Conservation (phyloP, 2,797 vertebrate species). For the Bradypodion ventrale region DNA sequence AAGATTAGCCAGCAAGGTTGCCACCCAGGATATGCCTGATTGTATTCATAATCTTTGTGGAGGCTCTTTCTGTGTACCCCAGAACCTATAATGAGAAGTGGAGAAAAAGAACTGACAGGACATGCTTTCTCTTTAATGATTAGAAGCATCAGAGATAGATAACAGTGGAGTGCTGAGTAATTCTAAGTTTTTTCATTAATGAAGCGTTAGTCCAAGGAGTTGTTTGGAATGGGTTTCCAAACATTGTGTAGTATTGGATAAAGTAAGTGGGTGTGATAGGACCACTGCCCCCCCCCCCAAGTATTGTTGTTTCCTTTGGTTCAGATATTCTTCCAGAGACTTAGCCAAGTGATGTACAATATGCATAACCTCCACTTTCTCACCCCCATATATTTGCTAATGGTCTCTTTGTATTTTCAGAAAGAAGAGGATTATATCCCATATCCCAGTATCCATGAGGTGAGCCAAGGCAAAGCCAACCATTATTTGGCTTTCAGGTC, state of each 20-base stretch:
- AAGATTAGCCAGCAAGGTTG: too few relatives aligned
- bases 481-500: neutral
- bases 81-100: too few relatives aligned
- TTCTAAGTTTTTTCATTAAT: neutral
- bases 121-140: neutral
- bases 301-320: neutral
- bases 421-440: conserved; percentile 94
- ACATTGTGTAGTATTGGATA: neutral
- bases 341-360: neutral
- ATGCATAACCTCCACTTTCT: neutral
- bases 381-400: conserved; percentile 8
- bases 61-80: too few relatives aligned
- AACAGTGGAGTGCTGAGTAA: too few relatives aligned
- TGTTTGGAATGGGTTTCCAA: neutral
- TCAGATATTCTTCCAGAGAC: neutral
- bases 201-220: neutral
- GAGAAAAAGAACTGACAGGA: too few relatives aligned
- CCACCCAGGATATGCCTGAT: too few relatives aligned
- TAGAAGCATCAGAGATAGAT: too few relatives aligned
- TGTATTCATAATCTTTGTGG: too few relatives aligned
- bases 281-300: neutral
- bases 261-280: neutral
- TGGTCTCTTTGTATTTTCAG: conserved; percentile 71
- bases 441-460: conserved; percentile 92
- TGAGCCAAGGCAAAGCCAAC: conserved; percentile 53